A percentile compares a stretch with the other conserved stretches of the same genome.
Evolutionary conservation across 2,888 invertebrate genomes (phyloP).

Genomic region (Erynnis tages): DNA sequence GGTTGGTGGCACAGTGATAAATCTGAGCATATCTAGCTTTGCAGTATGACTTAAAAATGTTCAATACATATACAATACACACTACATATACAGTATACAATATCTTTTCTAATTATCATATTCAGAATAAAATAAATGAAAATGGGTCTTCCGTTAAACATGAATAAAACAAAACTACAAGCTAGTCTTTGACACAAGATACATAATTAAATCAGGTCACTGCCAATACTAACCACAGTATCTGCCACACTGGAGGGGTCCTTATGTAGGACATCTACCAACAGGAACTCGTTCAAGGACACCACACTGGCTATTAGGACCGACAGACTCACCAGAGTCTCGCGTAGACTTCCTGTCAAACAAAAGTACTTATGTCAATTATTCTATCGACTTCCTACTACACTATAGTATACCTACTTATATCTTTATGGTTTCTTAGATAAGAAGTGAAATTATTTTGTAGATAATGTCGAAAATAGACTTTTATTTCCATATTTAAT

Average conservation of each 20-base stretch:
- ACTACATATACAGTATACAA: too few species aligned
- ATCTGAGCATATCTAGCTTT: too few species aligned
- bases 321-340: slow-evolving; percentile 83
- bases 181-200: too few species aligned
- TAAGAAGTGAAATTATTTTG: too few species aligned
- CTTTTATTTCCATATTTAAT: too few species aligned
- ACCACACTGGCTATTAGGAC: slow-evolving; percentile 85
- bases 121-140: not conserved
- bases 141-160: not conserved
- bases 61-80: too few species aligned
- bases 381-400: not conserved
- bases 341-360: slow-evolving; percentile 72
- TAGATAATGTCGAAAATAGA: too few species aligned
- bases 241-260: slow-evolving; percentile 69
- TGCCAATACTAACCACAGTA: slow-evolving; percentile 57
- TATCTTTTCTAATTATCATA: too few species aligned
- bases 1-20: too few species aligned
- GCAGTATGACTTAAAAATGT: too few species aligned
- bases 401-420: too few species aligned
- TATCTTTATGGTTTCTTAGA: too few species aligned
- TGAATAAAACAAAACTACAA: not conserved
- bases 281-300: slow-evolving; percentile 88
- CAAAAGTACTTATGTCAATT: not conserved
- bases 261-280: slow-evolving; percentile 93
- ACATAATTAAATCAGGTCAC: not conserved